Percentiles rank a stretch among this genome's conserved stretches.
phyloP scores from a whole-genome alignment of 1,140 invertebrate genomes.

The Brachionus rubens region DNA sequence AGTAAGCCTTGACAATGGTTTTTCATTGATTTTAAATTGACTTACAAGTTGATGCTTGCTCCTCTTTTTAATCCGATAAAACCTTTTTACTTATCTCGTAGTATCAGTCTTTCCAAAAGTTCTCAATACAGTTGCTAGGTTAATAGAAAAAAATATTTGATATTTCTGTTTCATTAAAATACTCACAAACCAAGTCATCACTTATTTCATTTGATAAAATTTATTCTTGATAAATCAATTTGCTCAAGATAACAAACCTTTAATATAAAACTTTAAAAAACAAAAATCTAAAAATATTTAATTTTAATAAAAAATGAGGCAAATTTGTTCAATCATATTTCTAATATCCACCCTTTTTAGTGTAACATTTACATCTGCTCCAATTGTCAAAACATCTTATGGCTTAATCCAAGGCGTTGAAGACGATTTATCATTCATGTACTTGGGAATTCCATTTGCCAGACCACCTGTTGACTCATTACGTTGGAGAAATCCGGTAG shows the following conservation, averaged over 20 bases:
- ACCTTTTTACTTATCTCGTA: no score
- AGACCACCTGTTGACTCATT: conserved; percentile 49
- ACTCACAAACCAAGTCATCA: neutral
- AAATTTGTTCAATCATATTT: neutral
- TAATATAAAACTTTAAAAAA: neutral
- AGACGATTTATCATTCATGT: neutral
- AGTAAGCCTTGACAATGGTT: no score
- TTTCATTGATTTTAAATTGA: no score
- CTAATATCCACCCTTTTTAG: neutral
- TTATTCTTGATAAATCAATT: conserved; percentile 15
- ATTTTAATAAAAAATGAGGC: neutral
- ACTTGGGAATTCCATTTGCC: conserved; percentile 49
- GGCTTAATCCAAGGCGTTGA: conserved; percentile 22
- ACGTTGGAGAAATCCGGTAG: conserved; percentile 48
- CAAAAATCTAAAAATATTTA: neutral
- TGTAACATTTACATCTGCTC: neutral
- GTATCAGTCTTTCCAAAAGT: no score
- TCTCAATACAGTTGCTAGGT: no score
- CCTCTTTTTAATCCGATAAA: no score
- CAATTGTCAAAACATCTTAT: conserved; percentile 31
- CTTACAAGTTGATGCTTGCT: no score
- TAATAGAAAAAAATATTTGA: no score
- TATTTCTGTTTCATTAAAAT: no score
- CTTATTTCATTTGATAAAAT: neutral
- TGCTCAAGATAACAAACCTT: conserved; percentile 4